Conservation (phyloP, 1,140 invertebrate species). For the Bombus difficillimus region DNA sequence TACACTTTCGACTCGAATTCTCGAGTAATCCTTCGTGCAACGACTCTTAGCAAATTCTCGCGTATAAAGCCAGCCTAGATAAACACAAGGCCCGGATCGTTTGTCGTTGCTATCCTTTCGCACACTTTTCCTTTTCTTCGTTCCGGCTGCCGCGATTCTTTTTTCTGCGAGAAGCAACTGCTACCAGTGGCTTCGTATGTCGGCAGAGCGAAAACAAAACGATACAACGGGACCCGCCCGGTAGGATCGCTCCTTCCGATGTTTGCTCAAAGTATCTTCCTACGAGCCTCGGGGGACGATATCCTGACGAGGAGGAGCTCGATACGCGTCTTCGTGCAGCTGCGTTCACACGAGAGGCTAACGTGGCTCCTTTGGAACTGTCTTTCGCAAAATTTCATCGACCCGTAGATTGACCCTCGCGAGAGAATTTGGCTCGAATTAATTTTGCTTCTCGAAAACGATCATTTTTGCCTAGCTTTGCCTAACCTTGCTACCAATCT, state of each 20-base stretch:
- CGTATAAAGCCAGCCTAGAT: neutral
- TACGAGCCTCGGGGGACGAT: constrained; percentile 55
- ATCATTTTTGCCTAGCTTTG: no score
- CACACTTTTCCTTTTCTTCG: neutral
- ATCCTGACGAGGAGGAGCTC: constrained; percentile 47
- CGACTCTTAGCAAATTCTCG: constrained; percentile 5
- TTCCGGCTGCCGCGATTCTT: neutral
- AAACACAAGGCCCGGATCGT: constrained; percentile 35
- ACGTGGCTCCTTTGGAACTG: neutral
- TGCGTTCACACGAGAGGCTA: constrained; percentile 56
- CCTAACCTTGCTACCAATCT: no score
- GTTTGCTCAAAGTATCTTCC: constrained; percentile 72
- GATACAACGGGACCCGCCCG: constrained; percentile 44
- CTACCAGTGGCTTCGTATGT: constrained; percentile 22
- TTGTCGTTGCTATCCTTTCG: neutral
- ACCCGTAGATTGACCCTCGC: neutral
- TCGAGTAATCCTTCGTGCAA: neutral
- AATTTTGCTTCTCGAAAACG: neutral
- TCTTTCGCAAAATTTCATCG: neutral
- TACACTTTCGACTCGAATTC: neutral
- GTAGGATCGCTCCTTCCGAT: constrained; percentile 60
- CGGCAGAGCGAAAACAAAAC: constrained; percentile 50
- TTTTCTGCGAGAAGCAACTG: constrained; percentile 25
- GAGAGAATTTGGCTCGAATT: no score
- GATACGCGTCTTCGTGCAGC: constrained; percentile 59